Base-by-base conservation (phyloP, 2,113 vertebrate genomes). In the Sander lucioperca region DNA sequence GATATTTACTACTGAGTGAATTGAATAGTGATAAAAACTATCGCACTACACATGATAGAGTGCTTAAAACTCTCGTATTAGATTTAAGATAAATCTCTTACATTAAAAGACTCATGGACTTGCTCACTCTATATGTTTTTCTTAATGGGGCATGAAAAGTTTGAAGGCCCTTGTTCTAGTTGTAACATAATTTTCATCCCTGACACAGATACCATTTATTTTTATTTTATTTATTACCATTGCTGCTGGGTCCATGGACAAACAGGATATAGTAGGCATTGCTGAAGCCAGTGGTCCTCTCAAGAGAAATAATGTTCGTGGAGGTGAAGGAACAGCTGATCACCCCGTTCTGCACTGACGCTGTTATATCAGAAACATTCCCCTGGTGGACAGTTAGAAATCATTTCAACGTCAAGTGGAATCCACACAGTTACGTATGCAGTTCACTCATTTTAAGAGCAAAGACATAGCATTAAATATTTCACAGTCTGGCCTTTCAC, bases 261-360 rank as follows among this genome's bases (percentile, higher is more conserved):
- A 94, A 92, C 86, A 96, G 54, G 16, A 96, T 59, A 73, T 94
- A 87, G 63, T 93, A 95, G 27, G 63, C 15, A 19, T 25, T 19
- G 30, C 23, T 86, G 12, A 53, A 66, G 14, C 70, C 68, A 30
- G 76, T 57, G 70, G 76, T 89, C 67, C 82, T 67, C 48, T 72
- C 66, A 6, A 85, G 94, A 15, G 92, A 93, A 43, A 96, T 91
- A 0, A 16, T 5, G 58, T 95, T 94, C 16, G 2, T 79, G 18
- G 95, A 95, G n/a, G 83, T 93, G 70, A 96, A 96, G 69, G 92
- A 93, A 72, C 96, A 96, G 77, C 91, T 90, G 77, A 96, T 92
- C 3, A 94, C 53, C 2, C 88, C 82, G 14, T 93, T 73, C 21
- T 57, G 84, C 16, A 85, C 23, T 1, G 86, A 92, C 0, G 87